Base-by-base conservation (phyloP, 1,140 invertebrate genomes). In the Phenacoccus solenopsis region DNA sequence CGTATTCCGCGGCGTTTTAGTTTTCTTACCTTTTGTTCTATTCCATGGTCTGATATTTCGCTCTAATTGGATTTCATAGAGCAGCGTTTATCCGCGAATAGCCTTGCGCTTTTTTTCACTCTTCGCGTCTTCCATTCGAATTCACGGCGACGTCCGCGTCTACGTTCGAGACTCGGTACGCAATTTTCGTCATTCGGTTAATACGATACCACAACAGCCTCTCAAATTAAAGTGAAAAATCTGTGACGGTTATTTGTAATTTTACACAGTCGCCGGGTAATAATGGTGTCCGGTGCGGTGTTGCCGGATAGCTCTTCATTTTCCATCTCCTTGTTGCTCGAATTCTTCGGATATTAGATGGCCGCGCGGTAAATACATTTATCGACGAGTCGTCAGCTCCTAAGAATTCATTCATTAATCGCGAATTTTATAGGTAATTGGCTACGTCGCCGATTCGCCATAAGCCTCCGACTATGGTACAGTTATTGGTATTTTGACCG, bases 181-280 rank as follows among this genome's bases (percentile, higher is more conserved):
- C 13, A 49, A 16, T 49, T 49, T 49, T 16, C 20, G 20, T 49
- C 13, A 49, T 49, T 49, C 38, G 20, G 38, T 49, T 49, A 49
- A 49, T 49, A n/a, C 38, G 16, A 49, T 49, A 49, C 38, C 38
- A 49, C 38, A n/a, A n/a, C 38, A 49, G 38, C 38, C 38, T 49
- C 38, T n/a, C 38, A 49, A 49, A 49, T 49, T 49, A 16, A 49
- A 49, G 38, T 49, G 38, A 49, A 49, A 49, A 49, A 49, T 49
- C 38, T 49, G 38, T n/a, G 38, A 49, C 38, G 38, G 38, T 49
- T 49, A 49, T 49, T 49, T 49, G 38, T 49, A 49, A 49, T 49
- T 49, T 49, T 49, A 49, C 38, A 49, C 38, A n/a, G 38, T 49
- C 38, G 38, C 38, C 38, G 38, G 20, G 16, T 49, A 32, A 49